Evolutionary conservation across 2,888 invertebrate genomes (phyloP), one percentile per base, ranked within the genome.

Genomic region (Tiliacea citrago): DNA sequence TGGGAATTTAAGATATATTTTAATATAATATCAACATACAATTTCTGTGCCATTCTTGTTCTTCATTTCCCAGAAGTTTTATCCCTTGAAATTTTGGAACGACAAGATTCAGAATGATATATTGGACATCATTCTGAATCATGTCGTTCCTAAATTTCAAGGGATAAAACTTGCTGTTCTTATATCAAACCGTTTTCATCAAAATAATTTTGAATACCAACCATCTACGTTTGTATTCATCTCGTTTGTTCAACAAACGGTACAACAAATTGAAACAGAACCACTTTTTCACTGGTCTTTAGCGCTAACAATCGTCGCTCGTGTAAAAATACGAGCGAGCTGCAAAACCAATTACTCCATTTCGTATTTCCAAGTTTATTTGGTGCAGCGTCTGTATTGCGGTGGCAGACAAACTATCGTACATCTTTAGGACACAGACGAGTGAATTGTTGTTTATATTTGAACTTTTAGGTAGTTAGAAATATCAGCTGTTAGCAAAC

Each of bases 281-380:
- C 58, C 58, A 62, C 66, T 75, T 66, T 75, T 71, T 72, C 71
- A 68, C 61, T 68, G 42, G 62, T 67, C 29, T 79, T 85, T 57
- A 66, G 60, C 63, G 45, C 61, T 65, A 77, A 77, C 73, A 72
- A 63, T 68, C 70, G 67, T 71, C 55, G 51, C 16, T 72, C 68
- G 68, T 70, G 63, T 70, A 73, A 83, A 82, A 83, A 73, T 86
- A 83, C 77, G 53, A 77, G 39, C 66, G 55, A 63, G 61, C 75
- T 77, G 65, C 67, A 79, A 80, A 83, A 77, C 68, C 75, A 80
- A 86, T 85, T 83, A 83, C 80, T 85, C 78, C 68, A 81, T 84
- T 88, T 78, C 45, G 76, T 78, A 66, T 82, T 76, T 74, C 75
- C 65, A 68, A 82, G 73, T 84, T 79, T 75, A 79, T 81, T 81